These are phyloP conservation scores for Cheirogaleus medius DNA, from an alignment of 2,113 vertebrate genomes.

Conservation along the genomic window DNA sequence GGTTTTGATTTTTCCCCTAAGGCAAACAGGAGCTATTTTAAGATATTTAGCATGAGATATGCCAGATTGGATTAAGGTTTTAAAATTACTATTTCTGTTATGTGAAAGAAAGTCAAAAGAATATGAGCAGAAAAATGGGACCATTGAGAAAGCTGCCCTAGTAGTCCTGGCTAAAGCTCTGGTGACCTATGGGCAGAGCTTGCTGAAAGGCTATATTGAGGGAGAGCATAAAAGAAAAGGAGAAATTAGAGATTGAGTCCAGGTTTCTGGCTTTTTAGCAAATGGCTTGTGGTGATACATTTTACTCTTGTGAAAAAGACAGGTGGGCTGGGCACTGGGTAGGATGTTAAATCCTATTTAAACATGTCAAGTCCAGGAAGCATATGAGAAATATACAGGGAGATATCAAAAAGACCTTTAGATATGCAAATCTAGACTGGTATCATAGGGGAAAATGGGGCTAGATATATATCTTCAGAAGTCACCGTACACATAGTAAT, in stretches of 20 bases:
- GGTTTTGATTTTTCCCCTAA: not conserved
- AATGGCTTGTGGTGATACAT: not conserved
- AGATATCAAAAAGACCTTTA: not conserved
- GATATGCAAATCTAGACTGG: not conserved
- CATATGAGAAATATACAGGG: not conserved
- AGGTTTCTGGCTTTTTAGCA: not conserved
- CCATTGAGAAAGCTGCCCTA: not conserved
- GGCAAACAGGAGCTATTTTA: not conserved
- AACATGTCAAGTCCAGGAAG: not conserved
- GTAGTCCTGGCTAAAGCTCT: not conserved
- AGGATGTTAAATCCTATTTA: not conserved
- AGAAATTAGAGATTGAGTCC: not conserved
- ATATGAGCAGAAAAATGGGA: not conserved
- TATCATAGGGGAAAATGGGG: not conserved
- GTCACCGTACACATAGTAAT: not conserved
- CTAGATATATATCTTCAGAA: not conserved
- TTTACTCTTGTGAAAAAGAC: not conserved
- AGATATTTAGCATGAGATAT: not conserved
- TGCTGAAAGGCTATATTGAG: not conserved
- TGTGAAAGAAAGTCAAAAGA: not conserved
- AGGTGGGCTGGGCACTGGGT: not conserved
- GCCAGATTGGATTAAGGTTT: not conserved
- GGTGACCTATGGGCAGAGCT: not conserved
- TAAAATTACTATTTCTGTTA: not conserved
- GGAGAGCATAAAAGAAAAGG: not conserved